Percentiles rank a stretch among this genome's conserved stretches.
Conservation (phyloP, 2,113 vertebrate genomes). For the Melanotaenia duboulayi region DNA sequence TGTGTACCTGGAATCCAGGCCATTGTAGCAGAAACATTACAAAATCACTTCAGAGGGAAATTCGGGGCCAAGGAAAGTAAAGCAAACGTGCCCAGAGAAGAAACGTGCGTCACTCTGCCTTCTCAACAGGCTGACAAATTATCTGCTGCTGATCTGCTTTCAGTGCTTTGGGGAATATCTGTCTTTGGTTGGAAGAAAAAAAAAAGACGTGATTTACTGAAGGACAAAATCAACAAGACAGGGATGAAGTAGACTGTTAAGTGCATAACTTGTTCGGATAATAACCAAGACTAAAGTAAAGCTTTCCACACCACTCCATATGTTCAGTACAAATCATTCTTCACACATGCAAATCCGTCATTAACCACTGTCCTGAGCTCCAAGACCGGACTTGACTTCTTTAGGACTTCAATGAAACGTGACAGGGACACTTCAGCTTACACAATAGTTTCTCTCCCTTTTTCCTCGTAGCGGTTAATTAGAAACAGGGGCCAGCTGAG, state of each 20-base stretch:
- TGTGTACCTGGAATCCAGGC: conserved; percentile 58
- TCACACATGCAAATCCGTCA: neutral
- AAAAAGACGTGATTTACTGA: neutral
- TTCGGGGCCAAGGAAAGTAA: neutral
- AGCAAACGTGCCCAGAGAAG: conserved; percentile 1
- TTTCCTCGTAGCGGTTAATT: conserved; percentile 49
- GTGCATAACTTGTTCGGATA: neutral
- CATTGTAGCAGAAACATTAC: neutral
- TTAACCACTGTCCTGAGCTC: conserved; percentile 16
- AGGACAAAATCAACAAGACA: conserved; percentile 3
- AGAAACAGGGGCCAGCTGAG: conserved; percentile 12
- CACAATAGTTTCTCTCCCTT: conserved; percentile 34
- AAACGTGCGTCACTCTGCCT: neutral
- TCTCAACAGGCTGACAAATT: conserved; percentile 24
- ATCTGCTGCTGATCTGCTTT: conserved; percentile 28
- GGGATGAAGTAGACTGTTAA: neutral
- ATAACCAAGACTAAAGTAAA: neutral
- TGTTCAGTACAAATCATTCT: too few species aligned
- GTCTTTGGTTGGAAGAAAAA: conserved; percentile 20
- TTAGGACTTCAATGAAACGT: conserved; percentile 43
- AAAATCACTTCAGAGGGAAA: conserved; percentile 5
- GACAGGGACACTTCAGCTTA: conserved; percentile 12
- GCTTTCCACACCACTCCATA: neutral
- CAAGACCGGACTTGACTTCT: conserved; percentile 25
- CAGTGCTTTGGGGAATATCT: conserved; percentile 3